Evolutionary conservation across 53 echinoderm and acorn worm species (phyloP).

Genomic region (Zoroaster sp.): DNA sequence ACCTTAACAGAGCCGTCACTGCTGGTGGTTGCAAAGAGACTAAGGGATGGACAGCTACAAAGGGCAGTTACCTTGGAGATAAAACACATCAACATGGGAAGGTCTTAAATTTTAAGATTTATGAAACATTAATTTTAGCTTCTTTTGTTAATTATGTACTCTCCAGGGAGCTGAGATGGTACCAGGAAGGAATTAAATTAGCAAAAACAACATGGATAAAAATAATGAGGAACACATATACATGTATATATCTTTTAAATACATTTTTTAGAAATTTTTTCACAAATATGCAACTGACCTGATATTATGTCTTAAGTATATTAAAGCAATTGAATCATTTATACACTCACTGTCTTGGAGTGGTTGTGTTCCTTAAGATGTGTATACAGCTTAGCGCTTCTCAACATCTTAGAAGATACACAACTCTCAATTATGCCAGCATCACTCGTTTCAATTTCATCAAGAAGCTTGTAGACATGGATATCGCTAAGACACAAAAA

Average conservation of each 20-base stretch:
- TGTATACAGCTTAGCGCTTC: slow-evolving; percentile 20
- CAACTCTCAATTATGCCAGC: not conserved
- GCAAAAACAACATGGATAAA: no score
- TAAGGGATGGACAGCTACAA: slow-evolving; percentile 79
- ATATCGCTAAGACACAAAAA: slow-evolving; percentile 3
- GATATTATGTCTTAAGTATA: not conserved
- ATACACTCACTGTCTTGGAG: slow-evolving; percentile 59
- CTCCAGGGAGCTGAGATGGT: no score
- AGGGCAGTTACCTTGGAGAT: slow-evolving; percentile 75
- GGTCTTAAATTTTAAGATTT: no score
- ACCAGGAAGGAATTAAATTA: no score
- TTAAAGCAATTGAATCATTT: not conserved
- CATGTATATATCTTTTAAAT: no score
- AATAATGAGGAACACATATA: no score
- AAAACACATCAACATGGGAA: no score
- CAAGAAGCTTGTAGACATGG: slow-evolving; percentile 40
- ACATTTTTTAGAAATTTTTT: not conserved
- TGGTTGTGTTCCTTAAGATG: slow-evolving; percentile 89
- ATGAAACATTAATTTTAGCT: no score
- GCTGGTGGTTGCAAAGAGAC: slow-evolving; percentile 92
- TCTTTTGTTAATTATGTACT: no score
- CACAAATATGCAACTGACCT: not conserved
- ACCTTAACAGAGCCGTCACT: slow-evolving; percentile 91
- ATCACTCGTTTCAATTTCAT: not conserved
- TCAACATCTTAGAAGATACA: slow-evolving; percentile 11